Evolutionary conservation across 2,113 vertebrate species (phyloP).

Genomic region (Paramisgurnus dabryanus): DNA sequence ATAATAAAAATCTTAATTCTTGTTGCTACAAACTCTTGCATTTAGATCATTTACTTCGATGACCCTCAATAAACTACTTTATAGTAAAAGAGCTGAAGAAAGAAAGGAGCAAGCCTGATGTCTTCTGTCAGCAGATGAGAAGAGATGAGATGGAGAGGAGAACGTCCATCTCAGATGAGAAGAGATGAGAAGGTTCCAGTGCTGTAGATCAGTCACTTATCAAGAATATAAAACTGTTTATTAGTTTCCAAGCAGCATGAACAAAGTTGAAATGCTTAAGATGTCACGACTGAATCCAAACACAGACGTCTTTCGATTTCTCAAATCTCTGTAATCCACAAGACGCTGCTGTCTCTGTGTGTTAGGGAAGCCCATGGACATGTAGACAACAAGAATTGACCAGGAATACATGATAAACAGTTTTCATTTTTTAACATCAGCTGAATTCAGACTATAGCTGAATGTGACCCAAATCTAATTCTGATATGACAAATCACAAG

Average conservation of each 20-base stretch:
- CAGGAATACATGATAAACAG: not conserved
- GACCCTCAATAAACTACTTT: conserved; percentile 40
- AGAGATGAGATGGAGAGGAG: not conserved
- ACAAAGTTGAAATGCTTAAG: not conserved
- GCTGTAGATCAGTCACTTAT: conserved; percentile 44
- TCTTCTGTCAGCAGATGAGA: conserved; percentile 19
- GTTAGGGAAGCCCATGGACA: conserved; percentile 36
- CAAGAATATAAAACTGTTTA: conserved; percentile 43
- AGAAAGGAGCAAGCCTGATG: conserved; percentile 34
- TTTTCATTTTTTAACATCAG: not conserved
- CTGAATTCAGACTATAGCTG: not conserved
- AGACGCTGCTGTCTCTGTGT: not conserved
- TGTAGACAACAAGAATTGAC: not conserved
- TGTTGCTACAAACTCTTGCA: conserved; percentile 70
- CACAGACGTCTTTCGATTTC: not conserved
- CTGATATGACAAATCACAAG: too few relatives aligned
- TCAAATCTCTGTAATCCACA: not conserved
- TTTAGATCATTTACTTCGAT: conserved; percentile 53
- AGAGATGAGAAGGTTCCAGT: conserved; percentile 11
- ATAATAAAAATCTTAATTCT: conserved; percentile 54
- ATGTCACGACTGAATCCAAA: not conserved
- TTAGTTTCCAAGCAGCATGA: conserved; percentile 46
- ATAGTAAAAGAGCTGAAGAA: conserved; percentile 34
- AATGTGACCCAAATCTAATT: too few relatives aligned
- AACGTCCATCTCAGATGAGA: not conserved